Evolutionary conservation across 2,797 vertebrate genomes (phyloP), one percentile per base, ranked within the genome.

Genomic region (Tarsius wallacei): DNA sequence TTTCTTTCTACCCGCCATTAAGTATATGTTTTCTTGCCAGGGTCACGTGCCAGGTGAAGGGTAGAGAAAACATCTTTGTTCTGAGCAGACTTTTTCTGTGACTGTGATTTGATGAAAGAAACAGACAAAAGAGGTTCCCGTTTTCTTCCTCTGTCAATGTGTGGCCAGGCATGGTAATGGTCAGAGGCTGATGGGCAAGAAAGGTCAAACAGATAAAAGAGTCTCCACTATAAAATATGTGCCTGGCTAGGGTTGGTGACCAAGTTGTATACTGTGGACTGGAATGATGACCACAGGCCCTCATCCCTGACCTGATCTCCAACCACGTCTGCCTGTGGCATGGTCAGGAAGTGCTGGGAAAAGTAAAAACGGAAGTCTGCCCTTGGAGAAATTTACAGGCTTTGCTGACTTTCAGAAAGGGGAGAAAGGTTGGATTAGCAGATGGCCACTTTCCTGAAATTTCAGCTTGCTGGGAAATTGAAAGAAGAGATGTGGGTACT

Each of bases 61-160:
- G 76, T 49, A 74, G 17, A 16, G 33, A 68, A 70, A 96, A 83
- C 36, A 93, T 96, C 77, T 87, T 42, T 93, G 78, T 94, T 96
- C 51, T 22, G 83, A 93, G 87, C 66, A 82, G 71, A 93, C 92
- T 98, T 96, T 98, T 98, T 96, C 73, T 55, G 49, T 91, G 87
- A 86, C 87, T 96, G 55, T 16, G 21, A 64, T 87, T 94, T 95
- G 78, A 91, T 76, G 90, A 82, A 97, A 66, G 14, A 96, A 71
- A 66, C 70, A 96, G 89, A 61, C 68, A 86, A 90, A 77, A 87
- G 89, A 88, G 8, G 1, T 31, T 95, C 24, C 76, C 66, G 53
- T 78, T 92, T 90, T 83, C 51, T 81, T 83, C 36, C 19, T 66
- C 19, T 70, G 63, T 76, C 88, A 96, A 84, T 3, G 47, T 68